A percentile compares a stretch with the other conserved stretches of the same genome.
These are phyloP conservation scores for Zaprionus tsacasi DNA, from an alignment of 1,140 invertebrate genomes.

Conservation along the genomic window DNA sequence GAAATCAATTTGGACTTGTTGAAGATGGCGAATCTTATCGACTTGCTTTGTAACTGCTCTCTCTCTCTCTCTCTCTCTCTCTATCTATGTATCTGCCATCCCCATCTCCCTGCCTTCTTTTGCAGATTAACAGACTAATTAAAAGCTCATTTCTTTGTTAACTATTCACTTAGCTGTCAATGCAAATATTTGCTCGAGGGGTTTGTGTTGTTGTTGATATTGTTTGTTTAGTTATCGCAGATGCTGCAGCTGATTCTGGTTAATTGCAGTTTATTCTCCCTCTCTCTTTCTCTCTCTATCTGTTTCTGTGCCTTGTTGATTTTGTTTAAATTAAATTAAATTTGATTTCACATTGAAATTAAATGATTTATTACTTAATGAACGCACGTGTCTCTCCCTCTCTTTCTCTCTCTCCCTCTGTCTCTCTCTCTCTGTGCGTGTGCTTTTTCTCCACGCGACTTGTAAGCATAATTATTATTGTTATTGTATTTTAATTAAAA, in stretches of 20 bases:
- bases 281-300: neutral
- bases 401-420: no score
- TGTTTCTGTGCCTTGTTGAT: conserved; percentile 35
- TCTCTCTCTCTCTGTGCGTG: neutral
- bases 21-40: neutral
- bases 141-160: conserved; percentile 25
- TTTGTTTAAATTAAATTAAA: conserved; percentile 64
- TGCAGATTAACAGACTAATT: conserved; percentile 24
- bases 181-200: conserved; percentile 23
- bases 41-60: neutral
- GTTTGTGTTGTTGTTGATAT: conserved; percentile 17
- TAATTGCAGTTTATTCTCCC: conserved; percentile 31
- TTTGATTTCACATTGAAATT: conserved; percentile 68
- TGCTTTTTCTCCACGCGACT: neutral
- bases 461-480: conserved; percentile 32
- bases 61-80: neutral
- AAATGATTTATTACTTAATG: conserved; percentile 66
- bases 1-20: neutral
- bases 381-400: neutral
- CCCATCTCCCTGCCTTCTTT: neutral
- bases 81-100: no score
- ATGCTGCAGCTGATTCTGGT: conserved; percentile 24
- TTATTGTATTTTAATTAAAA: conserved; percentile 76
- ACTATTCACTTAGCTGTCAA: conserved; percentile 31
- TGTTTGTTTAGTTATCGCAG: conserved; percentile 31